A percentile compares a stretch with the other conserved stretches of the same genome.
Conservation (phyloP, 1,140 invertebrate genomes). For the Ephestia elutella region DNA sequence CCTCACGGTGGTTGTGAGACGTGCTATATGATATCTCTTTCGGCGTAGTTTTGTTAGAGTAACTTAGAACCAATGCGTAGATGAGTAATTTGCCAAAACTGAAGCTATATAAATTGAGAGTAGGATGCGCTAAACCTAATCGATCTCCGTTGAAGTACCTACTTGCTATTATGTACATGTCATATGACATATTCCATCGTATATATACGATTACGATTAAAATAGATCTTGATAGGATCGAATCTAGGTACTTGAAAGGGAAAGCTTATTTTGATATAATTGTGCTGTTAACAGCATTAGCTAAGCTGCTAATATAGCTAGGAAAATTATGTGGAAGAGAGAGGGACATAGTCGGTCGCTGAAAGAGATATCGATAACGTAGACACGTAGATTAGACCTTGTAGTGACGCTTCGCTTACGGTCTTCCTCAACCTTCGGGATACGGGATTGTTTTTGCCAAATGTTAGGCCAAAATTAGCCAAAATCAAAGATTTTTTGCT, state of each 20-base stretch:
- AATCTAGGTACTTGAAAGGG: too few species aligned
- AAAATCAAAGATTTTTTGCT: constrained; percentile 44
- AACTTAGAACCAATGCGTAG: too few species aligned
- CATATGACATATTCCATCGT: too few species aligned
- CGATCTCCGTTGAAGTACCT: too few species aligned
- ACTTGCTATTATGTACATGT: too few species aligned
- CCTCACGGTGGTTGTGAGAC: constrained; percentile 71
- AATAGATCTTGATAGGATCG: too few species aligned
- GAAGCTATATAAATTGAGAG: too few species aligned
- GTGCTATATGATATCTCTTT: constrained; percentile 59
- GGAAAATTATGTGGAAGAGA: not conserved
- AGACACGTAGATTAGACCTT: constrained; percentile 67
- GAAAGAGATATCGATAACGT: constrained; percentile 48
- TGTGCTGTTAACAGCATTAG: too few species aligned
- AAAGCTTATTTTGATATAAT: too few species aligned
- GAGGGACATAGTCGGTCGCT: constrained; percentile 12
- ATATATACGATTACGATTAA: too few species aligned
- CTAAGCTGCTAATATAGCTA: not conserved
- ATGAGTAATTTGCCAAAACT: too few species aligned
- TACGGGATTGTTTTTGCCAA: constrained; percentile 58
- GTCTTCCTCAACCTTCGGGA: constrained; percentile 44
- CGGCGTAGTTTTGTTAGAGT: constrained; percentile 24
- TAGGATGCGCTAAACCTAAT: too few species aligned
- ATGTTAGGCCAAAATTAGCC: constrained; percentile 48
- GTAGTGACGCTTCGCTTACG: constrained; percentile 66